Evolutionary conservation across 1,140 invertebrate species (phyloP).

Genomic region (Frieseomelitta varia): DNA sequence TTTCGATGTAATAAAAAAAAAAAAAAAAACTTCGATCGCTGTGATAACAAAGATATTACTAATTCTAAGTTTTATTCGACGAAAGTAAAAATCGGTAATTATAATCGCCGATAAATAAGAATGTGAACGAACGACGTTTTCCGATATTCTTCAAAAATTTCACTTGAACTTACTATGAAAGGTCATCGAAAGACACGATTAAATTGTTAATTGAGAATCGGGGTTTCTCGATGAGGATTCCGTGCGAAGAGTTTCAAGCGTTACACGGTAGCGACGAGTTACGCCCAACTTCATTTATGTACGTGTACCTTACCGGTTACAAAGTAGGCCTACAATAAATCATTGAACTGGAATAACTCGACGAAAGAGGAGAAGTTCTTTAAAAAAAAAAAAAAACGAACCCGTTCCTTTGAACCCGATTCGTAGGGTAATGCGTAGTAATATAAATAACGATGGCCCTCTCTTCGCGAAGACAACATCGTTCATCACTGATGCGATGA

Average conservation of each 20-base stretch:
- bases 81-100: background rate
- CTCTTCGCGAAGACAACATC: background rate
- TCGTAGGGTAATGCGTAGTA: background rate
- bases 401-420: background rate
- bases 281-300: background rate
- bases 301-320: background rate
- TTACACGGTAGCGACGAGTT: background rate
- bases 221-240: too few species aligned
- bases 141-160: background rate
- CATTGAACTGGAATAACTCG: background rate
- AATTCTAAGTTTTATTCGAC: background rate
- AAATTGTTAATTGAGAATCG: too few species aligned
- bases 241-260: background rate
- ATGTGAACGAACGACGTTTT: background rate
- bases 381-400: too few species aligned
- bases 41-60: background rate
- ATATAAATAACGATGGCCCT: slow-evolving; percentile 3
- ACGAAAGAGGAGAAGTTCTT: background rate
- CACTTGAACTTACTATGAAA: background rate
- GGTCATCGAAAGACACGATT: background rate
- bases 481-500: background rate
- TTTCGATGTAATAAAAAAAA: background rate
- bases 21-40: background rate
- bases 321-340: background rate
- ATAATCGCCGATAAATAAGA: background rate